phyloP scores from a whole-genome alignment of 2,113 vertebrate species.

The Lontra canadensis region DNA sequence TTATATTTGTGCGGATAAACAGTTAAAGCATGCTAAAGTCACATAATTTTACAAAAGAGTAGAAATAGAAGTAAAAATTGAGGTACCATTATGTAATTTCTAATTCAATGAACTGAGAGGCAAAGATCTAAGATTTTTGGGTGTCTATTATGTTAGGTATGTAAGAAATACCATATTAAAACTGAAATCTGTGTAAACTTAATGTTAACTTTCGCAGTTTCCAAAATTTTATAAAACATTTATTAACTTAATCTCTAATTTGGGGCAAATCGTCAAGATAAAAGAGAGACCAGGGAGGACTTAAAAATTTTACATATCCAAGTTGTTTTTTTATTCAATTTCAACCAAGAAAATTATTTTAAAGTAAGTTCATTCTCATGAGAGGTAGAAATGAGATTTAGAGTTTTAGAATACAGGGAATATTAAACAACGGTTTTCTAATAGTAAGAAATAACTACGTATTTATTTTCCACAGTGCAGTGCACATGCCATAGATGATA shows the following conservation, averaged over 20 bases:
- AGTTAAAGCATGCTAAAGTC: background rate
- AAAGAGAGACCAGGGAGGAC: background rate
- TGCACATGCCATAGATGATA: background rate
- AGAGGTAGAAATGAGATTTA: background rate
- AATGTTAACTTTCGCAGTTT: background rate
- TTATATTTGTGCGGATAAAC: background rate
- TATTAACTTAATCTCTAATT: background rate
- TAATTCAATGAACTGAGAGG: background rate
- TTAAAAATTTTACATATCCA: background rate
- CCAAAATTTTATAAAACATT: background rate
- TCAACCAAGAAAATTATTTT: constrained; percentile 33
- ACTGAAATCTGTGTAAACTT: background rate
- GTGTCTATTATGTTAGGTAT: background rate
- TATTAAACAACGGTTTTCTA: background rate
- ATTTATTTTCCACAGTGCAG: background rate
- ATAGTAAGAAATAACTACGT: background rate
- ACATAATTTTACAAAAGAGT: background rate
- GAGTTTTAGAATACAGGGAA: background rate
- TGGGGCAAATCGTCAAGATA: background rate
- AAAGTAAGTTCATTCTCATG: background rate
- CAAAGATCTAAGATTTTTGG: constrained; percentile 6
- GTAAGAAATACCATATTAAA: background rate
- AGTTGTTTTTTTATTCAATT: background rate
- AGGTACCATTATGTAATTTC: background rate
- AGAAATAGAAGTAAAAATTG: background rate